A percentile compares a stretch with the other conserved stretches of the same genome.
Evolutionary conservation across 2,888 invertebrate genomes (phyloP).

Genomic region (Chrysodeixis includens): DNA sequence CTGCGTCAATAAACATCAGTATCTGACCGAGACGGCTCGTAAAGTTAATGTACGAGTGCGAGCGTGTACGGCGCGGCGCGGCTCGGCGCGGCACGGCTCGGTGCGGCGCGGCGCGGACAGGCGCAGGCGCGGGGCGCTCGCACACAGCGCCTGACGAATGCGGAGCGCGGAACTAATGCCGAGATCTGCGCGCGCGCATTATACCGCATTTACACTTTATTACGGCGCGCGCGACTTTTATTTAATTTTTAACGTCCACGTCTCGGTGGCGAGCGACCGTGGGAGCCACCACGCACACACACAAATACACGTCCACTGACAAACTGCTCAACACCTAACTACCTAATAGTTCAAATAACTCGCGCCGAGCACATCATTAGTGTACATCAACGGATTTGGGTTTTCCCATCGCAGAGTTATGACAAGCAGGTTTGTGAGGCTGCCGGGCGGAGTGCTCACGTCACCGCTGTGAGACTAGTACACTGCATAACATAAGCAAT

Average conservation of each 20-base stretch:
- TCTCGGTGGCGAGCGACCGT: conserved; percentile 40
- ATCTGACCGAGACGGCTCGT: conserved; percentile 52
- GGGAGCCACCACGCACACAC: conserved; percentile 46
- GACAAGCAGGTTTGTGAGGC: conserved; percentile 41
- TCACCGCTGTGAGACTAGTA: neutral
- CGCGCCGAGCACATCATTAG: conserved; percentile 19
- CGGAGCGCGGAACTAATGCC: conserved; percentile 72
- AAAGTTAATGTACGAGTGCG: conserved; percentile 49
- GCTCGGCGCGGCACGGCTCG: conserved; percentile 40
- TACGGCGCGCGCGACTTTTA: conserved; percentile 60
- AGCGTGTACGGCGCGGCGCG: conserved; percentile 30
- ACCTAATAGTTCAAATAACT: conserved; percentile 23
- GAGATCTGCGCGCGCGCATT: conserved; percentile 62
- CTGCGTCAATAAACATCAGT: conserved; percentile 45
- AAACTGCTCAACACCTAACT: conserved; percentile 24
- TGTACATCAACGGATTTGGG: conserved; percentile 37
- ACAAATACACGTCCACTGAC: conserved; percentile 22
- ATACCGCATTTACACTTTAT: conserved; percentile 66
- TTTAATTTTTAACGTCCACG: conserved; percentile 55
- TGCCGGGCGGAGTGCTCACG: conserved; percentile 47
- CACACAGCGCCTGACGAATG: conserved; percentile 78
- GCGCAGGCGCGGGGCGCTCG: conserved; percentile 44
- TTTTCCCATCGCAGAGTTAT: conserved; percentile 39
- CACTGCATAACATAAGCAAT: neutral
- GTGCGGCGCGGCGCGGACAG: conserved; percentile 18